Conservation (phyloP, 1,140 invertebrate species). For the Spodoptera litura region DNA sequence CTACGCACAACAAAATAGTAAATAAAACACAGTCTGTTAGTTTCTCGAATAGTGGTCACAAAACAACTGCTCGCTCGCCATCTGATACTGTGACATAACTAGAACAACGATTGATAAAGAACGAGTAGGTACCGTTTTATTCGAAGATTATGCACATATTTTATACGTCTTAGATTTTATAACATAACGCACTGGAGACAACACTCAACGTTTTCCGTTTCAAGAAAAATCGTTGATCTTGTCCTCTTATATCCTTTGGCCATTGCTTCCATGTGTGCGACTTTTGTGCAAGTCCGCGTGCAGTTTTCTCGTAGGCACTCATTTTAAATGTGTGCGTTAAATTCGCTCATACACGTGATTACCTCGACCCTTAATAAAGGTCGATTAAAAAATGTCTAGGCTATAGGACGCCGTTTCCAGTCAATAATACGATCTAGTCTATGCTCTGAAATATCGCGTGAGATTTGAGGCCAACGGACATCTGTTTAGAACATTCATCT, state of each 20-base stretch:
- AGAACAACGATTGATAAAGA: constrained; percentile 45
- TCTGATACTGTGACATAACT: constrained; percentile 46
- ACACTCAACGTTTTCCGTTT: constrained; percentile 25
- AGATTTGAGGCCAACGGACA: constrained; percentile 27
- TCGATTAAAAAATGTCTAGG: constrained; percentile 4
- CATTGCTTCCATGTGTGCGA: constrained; percentile 2
- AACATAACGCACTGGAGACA: not conserved
- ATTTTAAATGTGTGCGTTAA: constrained; percentile 4
- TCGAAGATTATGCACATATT: constrained; percentile 36
- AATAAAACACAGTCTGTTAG: constrained; percentile 43
- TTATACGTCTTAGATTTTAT: constrained; percentile 21
- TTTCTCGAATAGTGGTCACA: constrained; percentile 19
- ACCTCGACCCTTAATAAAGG: constrained; percentile 27
- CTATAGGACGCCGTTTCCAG: constrained; percentile 2
- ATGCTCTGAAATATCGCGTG: not conserved
- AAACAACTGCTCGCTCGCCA: constrained; percentile 13
- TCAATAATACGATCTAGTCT: not conserved
- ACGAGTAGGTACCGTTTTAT: constrained; percentile 38
- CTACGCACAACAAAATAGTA: constrained; percentile 23
- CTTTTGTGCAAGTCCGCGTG: not conserved
- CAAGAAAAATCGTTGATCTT: constrained; percentile 24
- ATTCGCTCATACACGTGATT: not conserved
- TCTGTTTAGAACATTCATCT: constrained; percentile 31
- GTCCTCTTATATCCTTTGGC: constrained; percentile 1
- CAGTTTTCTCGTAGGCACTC: not conserved